Evolutionary conservation across 1,140 invertebrate species (phyloP).

Genomic region (Sitophilus oryzae): DNA sequence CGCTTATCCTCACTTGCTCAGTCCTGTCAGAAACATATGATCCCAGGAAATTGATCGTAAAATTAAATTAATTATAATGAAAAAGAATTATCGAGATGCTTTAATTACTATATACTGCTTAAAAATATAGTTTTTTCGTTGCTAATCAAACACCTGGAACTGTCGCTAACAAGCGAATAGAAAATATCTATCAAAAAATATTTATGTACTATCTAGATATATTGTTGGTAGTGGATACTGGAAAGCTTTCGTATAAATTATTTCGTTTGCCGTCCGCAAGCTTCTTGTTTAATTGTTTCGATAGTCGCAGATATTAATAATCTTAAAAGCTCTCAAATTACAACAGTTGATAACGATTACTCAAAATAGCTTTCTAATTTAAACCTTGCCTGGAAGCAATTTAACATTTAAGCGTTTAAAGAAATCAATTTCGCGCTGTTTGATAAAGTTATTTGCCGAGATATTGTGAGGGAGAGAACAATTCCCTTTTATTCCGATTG

Average conservation of each 20-base stretch:
- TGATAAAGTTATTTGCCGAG: too few relatives aligned
- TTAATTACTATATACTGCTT: too few relatives aligned
- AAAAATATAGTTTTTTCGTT: too few relatives aligned
- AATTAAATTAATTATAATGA: too few relatives aligned
- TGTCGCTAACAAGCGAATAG: not conserved
- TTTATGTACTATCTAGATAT: not conserved
- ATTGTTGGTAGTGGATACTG: not conserved
- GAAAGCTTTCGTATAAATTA: not conserved
- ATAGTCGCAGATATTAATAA: constrained; percentile 10
- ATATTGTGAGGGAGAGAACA: too few relatives aligned
- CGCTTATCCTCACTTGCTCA: too few relatives aligned
- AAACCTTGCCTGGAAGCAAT: not conserved
- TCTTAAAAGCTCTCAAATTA: constrained; percentile 11
- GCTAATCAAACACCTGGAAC: too few relatives aligned
- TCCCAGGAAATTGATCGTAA: too few relatives aligned
- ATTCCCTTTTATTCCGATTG: too few relatives aligned
- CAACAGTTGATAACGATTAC: constrained; percentile 7
- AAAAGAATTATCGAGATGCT: too few relatives aligned
- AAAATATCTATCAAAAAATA: not conserved
- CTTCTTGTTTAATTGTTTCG: constrained; percentile 10
- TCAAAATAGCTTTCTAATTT: not conserved
- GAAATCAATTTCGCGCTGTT: too few relatives aligned
- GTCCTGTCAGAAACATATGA: too few relatives aligned
- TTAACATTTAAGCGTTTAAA: not conserved
- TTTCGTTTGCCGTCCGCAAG: not conserved